Evolutionary conservation across 2,888 invertebrate genomes (phyloP).

Genomic region (Trissolcus brochymenae): DNA sequence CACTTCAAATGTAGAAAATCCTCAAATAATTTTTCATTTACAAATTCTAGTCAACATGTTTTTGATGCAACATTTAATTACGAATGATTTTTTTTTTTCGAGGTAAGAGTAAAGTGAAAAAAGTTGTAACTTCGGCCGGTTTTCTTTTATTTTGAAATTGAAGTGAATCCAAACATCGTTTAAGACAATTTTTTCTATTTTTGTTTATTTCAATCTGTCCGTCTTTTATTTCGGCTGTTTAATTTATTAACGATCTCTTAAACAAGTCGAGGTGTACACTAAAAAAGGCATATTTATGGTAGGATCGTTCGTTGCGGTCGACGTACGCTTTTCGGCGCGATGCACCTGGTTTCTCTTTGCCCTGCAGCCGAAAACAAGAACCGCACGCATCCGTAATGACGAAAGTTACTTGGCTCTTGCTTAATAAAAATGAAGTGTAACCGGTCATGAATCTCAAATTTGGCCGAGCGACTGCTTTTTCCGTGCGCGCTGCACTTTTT

Average conservation of each 20-base stretch:
- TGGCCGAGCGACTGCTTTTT: constrained; percentile 58
- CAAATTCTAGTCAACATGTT: too few species aligned
- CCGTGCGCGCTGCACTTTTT: constrained; percentile 4
- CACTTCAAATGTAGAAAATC: too few species aligned
- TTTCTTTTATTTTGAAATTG: too few species aligned
- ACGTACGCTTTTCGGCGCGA: constrained; percentile 16
- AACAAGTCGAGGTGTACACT: constrained; percentile 1
- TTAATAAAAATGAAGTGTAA: constrained; percentile 53
- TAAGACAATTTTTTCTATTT: too few species aligned
- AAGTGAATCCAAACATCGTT: too few species aligned
- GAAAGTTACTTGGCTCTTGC: constrained; percentile 44
- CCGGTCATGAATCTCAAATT: constrained; percentile 44
- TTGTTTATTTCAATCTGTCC: too few species aligned
- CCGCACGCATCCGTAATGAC: constrained; percentile 49
- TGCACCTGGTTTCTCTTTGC: constrained; percentile 51
- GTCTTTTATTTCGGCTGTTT: too few species aligned
- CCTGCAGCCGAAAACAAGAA: constrained; percentile 37
- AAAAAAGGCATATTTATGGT: constrained; percentile 26
- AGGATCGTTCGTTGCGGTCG: constrained; percentile 11
- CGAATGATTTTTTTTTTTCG: too few species aligned
- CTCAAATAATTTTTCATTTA: too few species aligned
- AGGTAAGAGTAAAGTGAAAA: too few species aligned
- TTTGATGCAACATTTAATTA: too few species aligned
- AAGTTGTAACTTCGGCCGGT: too few species aligned
- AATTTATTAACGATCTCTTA: constrained; percentile 1